Base-by-base conservation (phyloP, 2,888 invertebrate species). In the Lithophane leautieri region DNA sequence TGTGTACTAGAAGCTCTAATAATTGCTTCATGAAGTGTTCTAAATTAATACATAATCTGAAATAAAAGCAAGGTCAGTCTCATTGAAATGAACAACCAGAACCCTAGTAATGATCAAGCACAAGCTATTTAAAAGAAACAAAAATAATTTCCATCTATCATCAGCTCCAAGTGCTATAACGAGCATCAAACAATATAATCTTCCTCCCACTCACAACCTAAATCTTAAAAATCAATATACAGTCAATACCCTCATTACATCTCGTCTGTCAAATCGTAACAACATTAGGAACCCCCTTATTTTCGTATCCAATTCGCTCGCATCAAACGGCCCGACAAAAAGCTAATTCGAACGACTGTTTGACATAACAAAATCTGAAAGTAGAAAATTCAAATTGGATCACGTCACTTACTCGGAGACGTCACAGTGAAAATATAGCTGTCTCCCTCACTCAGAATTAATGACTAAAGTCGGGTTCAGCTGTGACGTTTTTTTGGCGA, bases 311-410 rank as follows among this genome's bases (percentile, higher is more conserved):
- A 90, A 86, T 84, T 86, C 85, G 79, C 73, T 63, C 84, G 80
- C 86, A 83, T 82, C 88, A 88, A 89, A 88, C 84, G 81, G 89
- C 86, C 81, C 77, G 79, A 87, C 89, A 88, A 87, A 84, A 79
- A 87, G 91, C 92, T 92, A 93, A 92, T 90, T 91, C 87, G 79
- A 90, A 92, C 89, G 90, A 90, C 90, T 90, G 89, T 91, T 92
- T 94, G 94, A 94, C 92, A 91, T 93, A 94, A 94, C 93, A 89
- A 91, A 94, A 94, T 94, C 93, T 91, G 94, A 94, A 91, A 93
- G 92, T 91, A 85, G 92, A 92, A 93, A 93, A 94, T 92, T 93
- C 92, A 94, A 95, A 96, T 95, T 93, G 91, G 94, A 94, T 94
- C 90, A 92, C 90, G 92, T 92, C 92, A 93, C 86, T 91, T 85